phyloP scores from a whole-genome alignment of 2,797 vertebrate genomes.

The Notamacropus eugenii region DNA sequence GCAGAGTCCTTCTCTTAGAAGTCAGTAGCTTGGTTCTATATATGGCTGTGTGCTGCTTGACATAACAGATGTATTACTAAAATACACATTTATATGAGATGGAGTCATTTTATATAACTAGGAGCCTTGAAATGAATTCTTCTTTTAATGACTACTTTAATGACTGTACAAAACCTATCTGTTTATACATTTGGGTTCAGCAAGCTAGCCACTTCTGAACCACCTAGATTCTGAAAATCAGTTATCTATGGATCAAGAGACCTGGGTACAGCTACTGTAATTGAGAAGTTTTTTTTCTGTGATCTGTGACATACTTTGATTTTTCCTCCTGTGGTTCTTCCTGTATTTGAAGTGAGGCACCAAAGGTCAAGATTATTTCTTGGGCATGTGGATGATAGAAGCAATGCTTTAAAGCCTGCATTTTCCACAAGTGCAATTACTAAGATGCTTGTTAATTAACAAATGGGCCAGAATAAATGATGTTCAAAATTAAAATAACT shows the following conservation, averaged over 20 bases:
- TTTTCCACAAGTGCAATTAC: not conserved
- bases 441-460: not conserved
- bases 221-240: conserved; percentile 22
- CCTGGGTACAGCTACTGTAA: no score
- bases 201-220: not conserved
- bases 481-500: not conserved
- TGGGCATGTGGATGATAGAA: not conserved
- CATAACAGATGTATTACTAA: not conserved
- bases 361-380: not conserved
- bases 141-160: not conserved
- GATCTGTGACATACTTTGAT: not conserved
- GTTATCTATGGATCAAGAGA: not conserved
- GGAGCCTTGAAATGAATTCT: not conserved
- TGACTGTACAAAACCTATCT: not conserved
- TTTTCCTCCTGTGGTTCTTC: not conserved
- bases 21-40: not conserved
- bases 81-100: not conserved
- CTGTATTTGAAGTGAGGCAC: not conserved
- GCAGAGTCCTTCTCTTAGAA: not conserved
- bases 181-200: not conserved
- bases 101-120: not conserved
- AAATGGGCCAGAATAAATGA: not conserved
- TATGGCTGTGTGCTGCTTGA: not conserved
- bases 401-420: not conserved
- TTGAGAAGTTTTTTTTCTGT: not conserved